Conservation (phyloP, 2,113 vertebrate species). For the Chroicocephalus ridibundus region DNA sequence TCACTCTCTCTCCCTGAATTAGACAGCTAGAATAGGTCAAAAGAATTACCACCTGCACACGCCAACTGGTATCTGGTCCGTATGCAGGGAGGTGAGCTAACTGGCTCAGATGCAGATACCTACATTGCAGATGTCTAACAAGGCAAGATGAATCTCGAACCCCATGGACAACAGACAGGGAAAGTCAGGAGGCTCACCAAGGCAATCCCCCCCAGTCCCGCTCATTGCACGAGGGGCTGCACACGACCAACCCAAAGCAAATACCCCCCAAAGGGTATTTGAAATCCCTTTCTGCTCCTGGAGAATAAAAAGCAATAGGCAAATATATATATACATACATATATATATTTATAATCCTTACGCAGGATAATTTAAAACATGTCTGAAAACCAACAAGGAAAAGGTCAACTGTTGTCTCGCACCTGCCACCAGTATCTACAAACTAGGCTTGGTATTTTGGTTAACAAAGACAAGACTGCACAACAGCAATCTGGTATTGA, state of each 20-base stretch:
- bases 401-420: not conserved
- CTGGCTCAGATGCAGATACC: not conserved
- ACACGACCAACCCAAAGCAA: not conserved
- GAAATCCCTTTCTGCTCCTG: not conserved
- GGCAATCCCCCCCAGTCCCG: not conserved
- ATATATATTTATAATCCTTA: not conserved
- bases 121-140: not conserved
- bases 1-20: not conserved
- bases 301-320: not conserved
- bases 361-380: not conserved
- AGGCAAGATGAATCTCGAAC: not conserved
- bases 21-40: not conserved
- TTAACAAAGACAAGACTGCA: not conserved
- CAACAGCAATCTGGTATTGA: not conserved
- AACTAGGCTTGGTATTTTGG: not conserved
- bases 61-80: rapidly evolving
- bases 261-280: not conserved
- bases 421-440: not conserved
- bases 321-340: not conserved
- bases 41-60: not conserved
- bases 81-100: not conserved
- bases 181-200: not conserved
- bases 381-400: not conserved
- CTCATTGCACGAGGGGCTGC: not conserved
- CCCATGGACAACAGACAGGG: not conserved